These are phyloP conservation scores for Burhinus oedicnemus DNA, from an alignment of 2,113 vertebrate genomes.

Conservation along the genomic window DNA sequence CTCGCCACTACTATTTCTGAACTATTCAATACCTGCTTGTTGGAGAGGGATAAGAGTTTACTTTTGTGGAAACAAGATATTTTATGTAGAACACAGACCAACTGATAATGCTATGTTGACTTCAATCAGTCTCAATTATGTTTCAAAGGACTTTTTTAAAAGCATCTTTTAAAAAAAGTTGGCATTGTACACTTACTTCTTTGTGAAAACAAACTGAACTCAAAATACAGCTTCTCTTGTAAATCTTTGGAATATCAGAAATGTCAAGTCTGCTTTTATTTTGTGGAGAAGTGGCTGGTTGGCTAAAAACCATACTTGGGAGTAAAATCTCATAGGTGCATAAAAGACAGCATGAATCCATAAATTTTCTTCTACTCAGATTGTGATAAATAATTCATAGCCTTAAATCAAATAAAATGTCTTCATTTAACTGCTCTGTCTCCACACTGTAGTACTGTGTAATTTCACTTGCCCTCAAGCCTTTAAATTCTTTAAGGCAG, in stretches of 20 bases:
- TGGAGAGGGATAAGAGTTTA: background rate
- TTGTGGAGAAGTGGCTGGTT: background rate
- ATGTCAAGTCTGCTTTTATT: background rate
- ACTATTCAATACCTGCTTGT: background rate
- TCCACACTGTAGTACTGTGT: background rate
- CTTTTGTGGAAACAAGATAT: background rate
- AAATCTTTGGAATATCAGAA: background rate
- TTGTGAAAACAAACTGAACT: background rate
- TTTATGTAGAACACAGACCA: background rate
- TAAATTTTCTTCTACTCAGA: slow-evolving; percentile 1
- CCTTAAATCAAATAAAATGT: slow-evolving; percentile 16
- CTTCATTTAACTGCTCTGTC: slow-evolving; percentile 3
- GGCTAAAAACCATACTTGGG: background rate
- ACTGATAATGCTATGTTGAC: background rate
- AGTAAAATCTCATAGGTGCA: background rate
- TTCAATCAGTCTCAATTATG: background rate
- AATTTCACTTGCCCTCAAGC: background rate
- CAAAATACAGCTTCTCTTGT: background rate
- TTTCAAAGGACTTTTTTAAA: background rate
- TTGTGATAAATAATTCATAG: slow-evolving; percentile 30
- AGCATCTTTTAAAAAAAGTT: background rate
- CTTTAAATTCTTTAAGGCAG: background rate
- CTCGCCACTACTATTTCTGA: background rate
- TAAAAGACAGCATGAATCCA: background rate
- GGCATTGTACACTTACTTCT: background rate